Conservation (phyloP, 2,113 vertebrate genomes). For the Pygoscelis antarcticus region DNA sequence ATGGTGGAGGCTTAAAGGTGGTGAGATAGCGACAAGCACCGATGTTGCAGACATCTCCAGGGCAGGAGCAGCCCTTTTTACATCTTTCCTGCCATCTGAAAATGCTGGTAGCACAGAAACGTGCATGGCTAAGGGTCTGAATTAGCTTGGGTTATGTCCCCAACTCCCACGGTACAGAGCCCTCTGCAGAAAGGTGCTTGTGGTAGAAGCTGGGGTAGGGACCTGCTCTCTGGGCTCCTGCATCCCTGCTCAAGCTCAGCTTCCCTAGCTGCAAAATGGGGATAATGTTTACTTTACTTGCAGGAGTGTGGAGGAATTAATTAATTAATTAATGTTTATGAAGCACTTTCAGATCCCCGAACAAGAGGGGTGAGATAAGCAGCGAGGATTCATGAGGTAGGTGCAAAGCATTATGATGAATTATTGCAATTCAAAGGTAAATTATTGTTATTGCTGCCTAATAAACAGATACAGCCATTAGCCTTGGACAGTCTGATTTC, state of each 20-base stretch:
- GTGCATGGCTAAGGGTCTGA: neutral
- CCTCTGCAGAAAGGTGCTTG: neutral
- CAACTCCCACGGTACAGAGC: rapidly evolving
- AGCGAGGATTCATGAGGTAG: neutral
- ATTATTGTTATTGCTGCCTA: neutral
- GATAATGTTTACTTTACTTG: constrained; percentile 20
- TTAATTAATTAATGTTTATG: constrained; percentile 50
- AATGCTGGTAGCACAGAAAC: neutral
- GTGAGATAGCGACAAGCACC: neutral
- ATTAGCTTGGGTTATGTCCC: neutral
- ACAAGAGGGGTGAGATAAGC: constrained; percentile 21
- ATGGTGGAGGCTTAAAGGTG: neutral
- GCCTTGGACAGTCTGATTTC: neutral
- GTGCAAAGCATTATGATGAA: neutral
- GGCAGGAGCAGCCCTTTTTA: neutral
- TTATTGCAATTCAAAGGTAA: neutral
- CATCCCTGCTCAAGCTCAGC: neutral
- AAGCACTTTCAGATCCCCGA: constrained; percentile 15
- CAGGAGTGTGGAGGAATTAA: constrained; percentile 19
- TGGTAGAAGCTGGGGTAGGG: neutral
- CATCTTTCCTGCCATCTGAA: neutral
- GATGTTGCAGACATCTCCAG: neutral
- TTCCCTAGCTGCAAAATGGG: neutral
- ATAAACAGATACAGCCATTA: neutral
- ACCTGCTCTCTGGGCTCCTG: neutral